These are phyloP conservation scores for Phortica variegata DNA, from an alignment of 1,140 invertebrate species.

Conservation along the genomic window DNA sequence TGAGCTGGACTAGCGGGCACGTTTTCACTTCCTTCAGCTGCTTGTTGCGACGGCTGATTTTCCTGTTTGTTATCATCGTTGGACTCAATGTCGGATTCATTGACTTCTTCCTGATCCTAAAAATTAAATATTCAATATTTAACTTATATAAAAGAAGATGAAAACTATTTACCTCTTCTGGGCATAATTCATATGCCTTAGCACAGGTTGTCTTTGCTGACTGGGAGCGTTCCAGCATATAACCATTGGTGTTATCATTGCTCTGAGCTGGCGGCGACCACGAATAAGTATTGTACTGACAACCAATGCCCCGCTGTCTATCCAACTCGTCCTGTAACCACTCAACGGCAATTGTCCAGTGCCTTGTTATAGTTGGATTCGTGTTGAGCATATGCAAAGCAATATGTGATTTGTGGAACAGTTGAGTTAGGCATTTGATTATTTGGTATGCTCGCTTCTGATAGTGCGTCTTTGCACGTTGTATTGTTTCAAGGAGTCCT, in stretches of 20 bases:
- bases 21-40: conserved; percentile 2
- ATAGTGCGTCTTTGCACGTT: conserved; percentile 89
- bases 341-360: conserved; percentile 85
- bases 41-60: conserved; percentile 13
- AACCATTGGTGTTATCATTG: conserved; percentile 93
- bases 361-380: conserved; percentile 75
- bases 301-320: conserved; percentile 60
- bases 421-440: conserved; percentile 89
- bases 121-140: conserved; percentile 1
- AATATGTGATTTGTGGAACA: conserved; percentile 81
- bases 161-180: conserved; percentile 66
- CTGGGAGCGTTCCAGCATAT: conserved; percentile 90
- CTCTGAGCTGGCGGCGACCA: conserved; percentile 93
- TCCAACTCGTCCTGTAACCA: conserved; percentile 96
- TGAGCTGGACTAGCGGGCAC: conserved; percentile 8
- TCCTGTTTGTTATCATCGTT: conserved; percentile 44
- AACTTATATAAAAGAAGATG: not conserved
- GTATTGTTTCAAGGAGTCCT: conserved; percentile 90
- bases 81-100: conserved; percentile 51
- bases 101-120: conserved; percentile 52
- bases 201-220: conserved; percentile 89
- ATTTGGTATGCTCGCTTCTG: conserved; percentile 96
- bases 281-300: conserved; percentile 74
- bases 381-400: conserved; percentile 75
- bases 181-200: conserved; percentile 78